Percentiles rank a stretch among this genome's conserved stretches.
Evolutionary conservation across 2,888 invertebrate species (phyloP).

Genomic region (Troides oblongomaculatus): DNA sequence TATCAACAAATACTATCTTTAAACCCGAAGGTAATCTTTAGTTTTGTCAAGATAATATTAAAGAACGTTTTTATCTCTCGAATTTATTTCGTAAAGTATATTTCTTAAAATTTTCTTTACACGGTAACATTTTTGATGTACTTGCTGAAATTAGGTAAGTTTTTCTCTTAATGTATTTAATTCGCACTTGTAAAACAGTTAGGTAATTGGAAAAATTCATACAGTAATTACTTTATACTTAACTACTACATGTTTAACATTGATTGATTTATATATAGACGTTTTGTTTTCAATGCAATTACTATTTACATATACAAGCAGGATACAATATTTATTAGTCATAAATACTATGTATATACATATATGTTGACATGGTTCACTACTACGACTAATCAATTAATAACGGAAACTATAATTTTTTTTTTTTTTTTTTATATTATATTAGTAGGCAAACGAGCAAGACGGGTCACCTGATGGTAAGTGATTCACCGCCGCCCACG

Average conservation of each 20-base stretch:
- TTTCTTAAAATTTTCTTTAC: background rate
- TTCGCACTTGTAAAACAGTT: background rate
- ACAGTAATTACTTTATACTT: no score
- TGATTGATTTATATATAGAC: background rate
- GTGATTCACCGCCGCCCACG: no score
- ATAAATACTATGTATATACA: background rate
- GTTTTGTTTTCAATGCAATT: background rate
- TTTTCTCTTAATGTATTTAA: background rate
- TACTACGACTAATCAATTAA: background rate
- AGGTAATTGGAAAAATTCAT: background rate
- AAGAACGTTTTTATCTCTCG: constrained; percentile 8
- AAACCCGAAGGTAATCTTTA: background rate
- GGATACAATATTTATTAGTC: background rate
- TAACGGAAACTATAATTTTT: background rate
- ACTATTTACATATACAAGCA: background rate
- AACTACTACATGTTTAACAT: no score
- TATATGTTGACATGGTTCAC: no score
- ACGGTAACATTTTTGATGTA: constrained; percentile 7
- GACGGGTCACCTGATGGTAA: no score
- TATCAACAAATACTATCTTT: constrained; percentile 3
- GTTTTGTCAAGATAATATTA: constrained; percentile 21
- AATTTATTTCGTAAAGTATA: constrained; percentile 5
- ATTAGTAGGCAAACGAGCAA: no score
- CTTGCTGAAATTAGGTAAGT: constrained; percentile 15
- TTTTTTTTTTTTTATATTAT: no score